A percentile compares a stretch with the other conserved stretches of the same genome.
These are phyloP conservation scores for Cerastis leucographa DNA, from an alignment of 2,888 invertebrate species.

Conservation along the genomic window DNA sequence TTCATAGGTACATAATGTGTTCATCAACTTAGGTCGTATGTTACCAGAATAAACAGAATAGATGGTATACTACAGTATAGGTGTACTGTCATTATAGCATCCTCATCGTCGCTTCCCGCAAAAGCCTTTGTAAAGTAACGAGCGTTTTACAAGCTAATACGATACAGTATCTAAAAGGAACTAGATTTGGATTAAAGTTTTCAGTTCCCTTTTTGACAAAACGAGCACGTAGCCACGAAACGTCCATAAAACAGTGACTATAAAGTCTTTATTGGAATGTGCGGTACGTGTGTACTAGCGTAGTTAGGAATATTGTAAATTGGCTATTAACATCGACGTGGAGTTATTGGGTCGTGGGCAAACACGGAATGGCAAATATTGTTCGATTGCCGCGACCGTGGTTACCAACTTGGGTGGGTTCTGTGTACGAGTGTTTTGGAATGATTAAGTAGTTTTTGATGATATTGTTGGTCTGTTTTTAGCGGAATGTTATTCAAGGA, in stretches of 20 bases:
- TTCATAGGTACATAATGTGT: too few relatives aligned
- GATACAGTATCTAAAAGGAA: neutral
- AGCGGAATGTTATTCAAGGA: neutral
- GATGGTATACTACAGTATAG: neutral
- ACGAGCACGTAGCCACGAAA: neutral
- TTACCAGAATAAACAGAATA: neutral
- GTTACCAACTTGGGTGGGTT: constrained; percentile 36
- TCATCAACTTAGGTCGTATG: neutral
- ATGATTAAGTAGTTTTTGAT: constrained; percentile 13
- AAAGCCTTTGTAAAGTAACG: constrained; percentile 4
- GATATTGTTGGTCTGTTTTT: neutral
- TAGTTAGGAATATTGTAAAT: constrained; percentile 56
- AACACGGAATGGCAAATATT: constrained; percentile 61
- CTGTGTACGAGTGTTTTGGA: constrained; percentile 6
- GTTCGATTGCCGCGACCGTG: constrained; percentile 39
- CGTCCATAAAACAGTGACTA: neutral
- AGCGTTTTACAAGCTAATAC: neutral
- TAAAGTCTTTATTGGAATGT: constrained; percentile 16
- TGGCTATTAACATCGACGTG: constrained; percentile 52
- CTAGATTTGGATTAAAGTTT: neutral
- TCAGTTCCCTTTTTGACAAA: neutral
- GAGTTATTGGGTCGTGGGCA: constrained; percentile 51
- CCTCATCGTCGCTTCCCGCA: neutral
- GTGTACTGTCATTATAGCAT: neutral
- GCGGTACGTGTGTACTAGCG: constrained; percentile 9